These are phyloP conservation scores for Leucopsar rothschildi DNA, from an alignment of 2,113 vertebrate genomes.

Conservation along the genomic window DNA sequence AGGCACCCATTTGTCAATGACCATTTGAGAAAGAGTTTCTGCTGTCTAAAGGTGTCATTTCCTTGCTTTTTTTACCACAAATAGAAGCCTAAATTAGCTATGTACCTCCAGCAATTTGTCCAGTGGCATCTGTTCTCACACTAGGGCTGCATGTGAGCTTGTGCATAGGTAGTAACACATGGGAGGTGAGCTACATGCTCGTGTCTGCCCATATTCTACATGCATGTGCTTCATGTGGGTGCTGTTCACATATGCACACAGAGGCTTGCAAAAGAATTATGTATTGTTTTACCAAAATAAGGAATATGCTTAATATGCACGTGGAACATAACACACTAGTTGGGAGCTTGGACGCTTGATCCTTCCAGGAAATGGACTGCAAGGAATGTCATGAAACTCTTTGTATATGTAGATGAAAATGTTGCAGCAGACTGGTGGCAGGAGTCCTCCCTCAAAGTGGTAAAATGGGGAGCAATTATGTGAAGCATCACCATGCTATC, in stretches of 20 bases:
- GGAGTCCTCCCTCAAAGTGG: neutral
- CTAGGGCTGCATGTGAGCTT: neutral
- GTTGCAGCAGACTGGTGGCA: neutral
- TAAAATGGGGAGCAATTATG: neutral
- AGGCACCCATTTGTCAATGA: neutral
- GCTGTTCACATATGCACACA: neutral
- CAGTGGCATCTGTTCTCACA: neutral
- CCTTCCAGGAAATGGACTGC: neutral
- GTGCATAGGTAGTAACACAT: neutral
- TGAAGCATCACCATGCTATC: neutral
- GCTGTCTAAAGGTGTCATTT: neutral
- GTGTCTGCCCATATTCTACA: neutral
- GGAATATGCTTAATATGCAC: neutral
- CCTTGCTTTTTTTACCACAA: neutral
- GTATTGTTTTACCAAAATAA: neutral
- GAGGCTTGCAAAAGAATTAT: neutral
- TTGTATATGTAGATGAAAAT: neutral
- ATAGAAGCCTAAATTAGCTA: neutral
- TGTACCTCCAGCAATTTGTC: neutral
- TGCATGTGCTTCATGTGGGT: neutral
- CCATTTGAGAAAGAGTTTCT: neutral
- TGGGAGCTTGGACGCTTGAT: neutral
- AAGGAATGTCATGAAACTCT: neutral
- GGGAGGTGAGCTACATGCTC: neutral
- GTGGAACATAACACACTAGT: accelerated